Conservation (phyloP, 1,140 invertebrate species). For the Agraylea sexmaculata region DNA sequence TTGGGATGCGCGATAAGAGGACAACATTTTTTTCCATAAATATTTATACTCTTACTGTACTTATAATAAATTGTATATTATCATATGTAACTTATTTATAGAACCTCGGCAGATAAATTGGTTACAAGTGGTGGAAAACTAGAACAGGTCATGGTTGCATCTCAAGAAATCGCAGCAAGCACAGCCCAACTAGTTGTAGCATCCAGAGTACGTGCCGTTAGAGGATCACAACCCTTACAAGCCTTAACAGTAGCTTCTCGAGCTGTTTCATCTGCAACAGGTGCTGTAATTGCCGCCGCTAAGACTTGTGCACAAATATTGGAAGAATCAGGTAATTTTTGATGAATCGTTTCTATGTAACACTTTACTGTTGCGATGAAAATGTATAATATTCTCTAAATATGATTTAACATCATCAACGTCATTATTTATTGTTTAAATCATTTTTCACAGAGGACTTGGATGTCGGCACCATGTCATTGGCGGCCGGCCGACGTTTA, state of each 20-base stretch:
- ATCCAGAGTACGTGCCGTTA: slow-evolving; percentile 81
- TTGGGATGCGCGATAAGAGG: background rate
- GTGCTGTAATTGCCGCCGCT: slow-evolving; percentile 83
- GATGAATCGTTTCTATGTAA: too few relatives aligned
- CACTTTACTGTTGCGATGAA: too few relatives aligned
- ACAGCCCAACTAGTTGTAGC: slow-evolving; percentile 95
- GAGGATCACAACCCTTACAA: slow-evolving; percentile 63
- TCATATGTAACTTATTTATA: slow-evolving; percentile 30
- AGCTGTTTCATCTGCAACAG: slow-evolving; percentile 79
- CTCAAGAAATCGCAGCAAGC: slow-evolving; percentile 93
- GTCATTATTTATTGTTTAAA: slow-evolving; percentile 12
- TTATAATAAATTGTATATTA: slow-evolving; percentile 5
- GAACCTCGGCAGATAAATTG: slow-evolving; percentile 87
- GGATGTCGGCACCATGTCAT: slow-evolving; percentile 76
- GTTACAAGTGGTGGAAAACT: slow-evolving; percentile 79
- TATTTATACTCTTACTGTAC: background rate
- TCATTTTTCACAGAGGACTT: slow-evolving; percentile 54
- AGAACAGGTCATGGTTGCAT: slow-evolving; percentile 89
- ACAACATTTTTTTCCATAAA: background rate
- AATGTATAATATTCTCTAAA: background rate
- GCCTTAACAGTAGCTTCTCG: slow-evolving; percentile 76
- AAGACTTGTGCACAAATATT: slow-evolving; percentile 78
- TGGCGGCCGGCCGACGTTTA: slow-evolving; percentile 87
- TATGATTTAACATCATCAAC: background rate
- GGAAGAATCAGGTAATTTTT: slow-evolving; percentile 60